Evolutionary conservation across 2,113 vertebrate genomes (phyloP).

Genomic region (Tychaedon coryphoeus): DNA sequence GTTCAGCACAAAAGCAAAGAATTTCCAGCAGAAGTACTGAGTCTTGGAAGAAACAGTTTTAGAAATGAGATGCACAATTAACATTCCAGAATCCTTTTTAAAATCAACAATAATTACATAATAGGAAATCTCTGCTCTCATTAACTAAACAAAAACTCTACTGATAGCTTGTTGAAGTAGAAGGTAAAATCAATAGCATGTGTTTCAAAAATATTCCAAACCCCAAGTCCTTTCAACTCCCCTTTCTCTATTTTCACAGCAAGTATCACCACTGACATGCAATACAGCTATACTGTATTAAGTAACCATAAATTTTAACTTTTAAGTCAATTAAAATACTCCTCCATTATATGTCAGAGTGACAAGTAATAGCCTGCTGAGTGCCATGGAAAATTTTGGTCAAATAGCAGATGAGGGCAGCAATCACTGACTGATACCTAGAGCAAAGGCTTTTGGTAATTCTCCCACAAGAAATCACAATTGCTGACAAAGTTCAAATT

Average conservation of each 20-base stretch:
- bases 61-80: neutral
- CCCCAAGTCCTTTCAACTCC: neutral
- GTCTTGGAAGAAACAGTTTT: neutral
- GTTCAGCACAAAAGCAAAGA: neutral
- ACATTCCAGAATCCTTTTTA: neutral
- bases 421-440: constrained; percentile 67
- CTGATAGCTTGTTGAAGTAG: neutral
- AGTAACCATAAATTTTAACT: constrained; percentile 46
- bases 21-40: neutral
- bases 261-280: neutral
- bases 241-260: constrained; percentile 4
- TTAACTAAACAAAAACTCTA: neutral
- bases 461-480: constrained; percentile 46
- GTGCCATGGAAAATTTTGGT: constrained; percentile 69
- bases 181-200: neutral
- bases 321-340: constrained; percentile 59
- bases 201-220: constrained; percentile 1
- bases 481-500: constrained; percentile 60
- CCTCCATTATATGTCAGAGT: constrained; percentile 37
- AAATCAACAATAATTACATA: neutral
- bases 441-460: constrained; percentile 43
- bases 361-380: constrained; percentile 67
- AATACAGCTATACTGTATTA: constrained; percentile 27
- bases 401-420: constrained; percentile 62
- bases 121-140: neutral